Conservation (phyloP, 1,140 invertebrate genomes). For the Drosophila auraria region DNA sequence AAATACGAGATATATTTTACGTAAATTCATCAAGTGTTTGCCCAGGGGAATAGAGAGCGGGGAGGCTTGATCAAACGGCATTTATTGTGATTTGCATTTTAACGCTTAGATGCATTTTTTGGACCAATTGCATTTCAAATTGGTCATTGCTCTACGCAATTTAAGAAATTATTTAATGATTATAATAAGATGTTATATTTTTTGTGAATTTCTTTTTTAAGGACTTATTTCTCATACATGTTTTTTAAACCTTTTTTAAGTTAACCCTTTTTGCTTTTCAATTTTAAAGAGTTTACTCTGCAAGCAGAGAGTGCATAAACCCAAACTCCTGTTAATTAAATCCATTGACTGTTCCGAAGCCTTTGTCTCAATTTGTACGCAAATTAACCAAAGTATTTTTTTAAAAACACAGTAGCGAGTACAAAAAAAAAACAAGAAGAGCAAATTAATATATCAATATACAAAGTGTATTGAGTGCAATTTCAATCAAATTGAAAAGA, state of each 20-base stretch:
- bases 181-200: no score
- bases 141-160: conserved; percentile 49
- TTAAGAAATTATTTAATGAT: background rate
- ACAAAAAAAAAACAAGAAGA: conserved; percentile 43
- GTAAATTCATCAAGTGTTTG: conserved; percentile 81
- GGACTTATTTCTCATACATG: no score
- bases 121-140: conserved; percentile 53
- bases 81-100: conserved; percentile 83
- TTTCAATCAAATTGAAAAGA: conserved; percentile 80
- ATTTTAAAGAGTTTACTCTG: conserved; percentile 15
- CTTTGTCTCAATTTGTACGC: conserved; percentile 74
- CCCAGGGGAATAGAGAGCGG: conserved; percentile 15
- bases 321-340: conserved; percentile 65
- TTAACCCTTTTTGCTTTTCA: conserved; percentile 3
- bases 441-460: conserved; percentile 83
- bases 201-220: no score
- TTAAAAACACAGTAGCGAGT: conserved; percentile 35
- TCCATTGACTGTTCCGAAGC: conserved; percentile 40
- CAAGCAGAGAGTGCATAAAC: background rate
- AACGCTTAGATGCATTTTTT: conserved; percentile 80
- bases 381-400: conserved; percentile 78
- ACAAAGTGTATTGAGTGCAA: conserved; percentile 79
- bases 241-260: background rate
- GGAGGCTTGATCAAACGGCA: conserved; percentile 44
- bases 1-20: conserved; percentile 83